Evolutionary conservation across 2,888 invertebrate species (phyloP).

Genomic region (Rotaria socialis): DNA sequence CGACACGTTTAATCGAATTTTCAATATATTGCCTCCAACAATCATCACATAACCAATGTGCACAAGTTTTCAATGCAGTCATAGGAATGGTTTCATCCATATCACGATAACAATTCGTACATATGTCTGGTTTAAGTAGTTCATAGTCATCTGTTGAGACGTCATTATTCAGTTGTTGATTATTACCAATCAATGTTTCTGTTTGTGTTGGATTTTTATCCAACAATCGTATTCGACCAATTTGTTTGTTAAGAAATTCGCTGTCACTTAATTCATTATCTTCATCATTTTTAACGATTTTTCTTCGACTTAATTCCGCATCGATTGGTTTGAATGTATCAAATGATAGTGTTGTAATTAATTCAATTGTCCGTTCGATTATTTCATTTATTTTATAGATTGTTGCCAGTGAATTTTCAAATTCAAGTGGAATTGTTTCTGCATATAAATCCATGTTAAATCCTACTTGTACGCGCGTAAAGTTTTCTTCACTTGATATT

Average conservation of each 20-base stretch:
- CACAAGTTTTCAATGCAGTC: conserved; percentile 9
- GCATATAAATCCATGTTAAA: not conserved
- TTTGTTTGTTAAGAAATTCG: conserved; percentile 17
- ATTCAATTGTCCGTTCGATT: not conserved
- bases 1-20: not conserved
- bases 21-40: conserved; percentile 24
- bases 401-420: not conserved
- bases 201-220: not conserved
- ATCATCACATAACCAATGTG: conserved; percentile 24
- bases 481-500: not conserved
- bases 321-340: not conserved
- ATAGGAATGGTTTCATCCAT: not conserved
- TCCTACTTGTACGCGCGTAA: not conserved
- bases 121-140: not conserved
- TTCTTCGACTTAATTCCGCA: not conserved
- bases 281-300: not conserved
- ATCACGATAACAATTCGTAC: not conserved
- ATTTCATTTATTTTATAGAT: not conserved
- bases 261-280: not conserved
- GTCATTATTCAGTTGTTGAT: not conserved
- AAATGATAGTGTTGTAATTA: not conserved
- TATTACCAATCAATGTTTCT: not conserved
- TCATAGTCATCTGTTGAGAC: not conserved
- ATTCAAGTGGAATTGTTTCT: not conserved
- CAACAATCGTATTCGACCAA: not conserved